Evolutionary conservation across 2,797 vertebrate species (phyloP), one percentile per base, ranked within the genome.

Genomic region (Xenops minutus): DNA sequence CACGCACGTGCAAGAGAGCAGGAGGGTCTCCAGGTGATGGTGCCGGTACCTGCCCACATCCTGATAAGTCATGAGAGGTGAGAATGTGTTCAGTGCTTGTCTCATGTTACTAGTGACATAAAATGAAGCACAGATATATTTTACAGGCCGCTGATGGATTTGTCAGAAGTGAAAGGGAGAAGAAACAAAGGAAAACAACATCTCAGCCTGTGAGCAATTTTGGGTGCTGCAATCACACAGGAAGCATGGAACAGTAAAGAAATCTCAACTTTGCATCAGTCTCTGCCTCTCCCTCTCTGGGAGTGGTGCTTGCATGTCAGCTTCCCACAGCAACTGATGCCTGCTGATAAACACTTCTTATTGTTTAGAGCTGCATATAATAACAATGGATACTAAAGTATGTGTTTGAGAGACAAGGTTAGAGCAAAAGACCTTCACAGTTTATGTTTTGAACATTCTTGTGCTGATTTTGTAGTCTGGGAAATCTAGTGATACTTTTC

Each of bases 41-140:
- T 99, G 13, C 99, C 99, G 0, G 96, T 99, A 21, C 98, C 99
- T 34, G 96, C 97, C 59, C 98, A 98, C 63, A 95, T 96, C 14
- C 95, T 97, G 4, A 95, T 99, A 79, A 98, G 98, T 97, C 99
- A 99, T 68, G 98, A 97, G 81, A 98, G 98, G 99, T 99, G 96
- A 97, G 93, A 43, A 4, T 37, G 13, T 41, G 66, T n/a, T 92
- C 75, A 23, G 12, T 30, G 58, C 79, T 85, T 29, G 34, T 17
- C 66, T 80, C 2, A 1, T 4, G 4, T 56, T 37, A 52, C 51
- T 34, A 29, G 4, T 16, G 56, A 16, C 56, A 16, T 24, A 58
- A 72, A 58, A 69, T 2, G 24, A 61, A 74, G 32, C 68, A 16
- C 27, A 32, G 44, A 7, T 7, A 1, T 9, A 2, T 75, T 63